These are phyloP conservation scores for Apaloderma vittatum DNA, from an alignment of 2,113 vertebrate species.

Conservation along the genomic window DNA sequence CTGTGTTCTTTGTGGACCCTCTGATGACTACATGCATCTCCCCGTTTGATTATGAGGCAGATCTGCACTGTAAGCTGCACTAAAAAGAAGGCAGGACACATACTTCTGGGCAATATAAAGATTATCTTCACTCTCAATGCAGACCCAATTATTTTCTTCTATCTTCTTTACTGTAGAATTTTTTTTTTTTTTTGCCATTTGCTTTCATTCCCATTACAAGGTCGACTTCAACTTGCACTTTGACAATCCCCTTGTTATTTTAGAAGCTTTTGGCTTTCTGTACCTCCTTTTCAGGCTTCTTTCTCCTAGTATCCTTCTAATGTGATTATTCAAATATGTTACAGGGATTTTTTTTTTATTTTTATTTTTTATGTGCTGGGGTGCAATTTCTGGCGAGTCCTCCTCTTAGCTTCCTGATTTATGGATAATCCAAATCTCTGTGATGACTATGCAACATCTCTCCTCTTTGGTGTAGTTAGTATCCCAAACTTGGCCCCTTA, in stretches of 20 bases:
- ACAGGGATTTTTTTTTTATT: neutral
- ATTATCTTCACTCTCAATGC: neutral
- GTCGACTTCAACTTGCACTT: neutral
- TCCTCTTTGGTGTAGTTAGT: neutral
- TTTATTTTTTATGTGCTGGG: neutral
- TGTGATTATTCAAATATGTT: neutral
- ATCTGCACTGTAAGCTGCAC: neutral
- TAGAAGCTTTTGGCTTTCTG: neutral
- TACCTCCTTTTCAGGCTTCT: neutral
- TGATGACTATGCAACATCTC: neutral
- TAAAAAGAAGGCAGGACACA: fast-evolving
- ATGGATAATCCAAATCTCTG: neutral
- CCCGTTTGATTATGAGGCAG: neutral
- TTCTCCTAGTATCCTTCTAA: neutral
- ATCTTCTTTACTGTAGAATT: neutral
- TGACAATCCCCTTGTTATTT: neutral
- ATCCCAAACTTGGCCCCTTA: neutral
- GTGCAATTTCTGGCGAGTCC: neutral
- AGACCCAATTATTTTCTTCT: neutral
- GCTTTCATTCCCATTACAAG: neutral
- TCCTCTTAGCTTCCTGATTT: neutral
- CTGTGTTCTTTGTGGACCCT: neutral
- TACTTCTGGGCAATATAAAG: neutral
- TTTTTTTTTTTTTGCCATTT: neutral
- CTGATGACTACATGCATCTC: neutral